Base-by-base conservation (phyloP, 2,888 invertebrate genomes). In the Drosophila buzzatii region DNA sequence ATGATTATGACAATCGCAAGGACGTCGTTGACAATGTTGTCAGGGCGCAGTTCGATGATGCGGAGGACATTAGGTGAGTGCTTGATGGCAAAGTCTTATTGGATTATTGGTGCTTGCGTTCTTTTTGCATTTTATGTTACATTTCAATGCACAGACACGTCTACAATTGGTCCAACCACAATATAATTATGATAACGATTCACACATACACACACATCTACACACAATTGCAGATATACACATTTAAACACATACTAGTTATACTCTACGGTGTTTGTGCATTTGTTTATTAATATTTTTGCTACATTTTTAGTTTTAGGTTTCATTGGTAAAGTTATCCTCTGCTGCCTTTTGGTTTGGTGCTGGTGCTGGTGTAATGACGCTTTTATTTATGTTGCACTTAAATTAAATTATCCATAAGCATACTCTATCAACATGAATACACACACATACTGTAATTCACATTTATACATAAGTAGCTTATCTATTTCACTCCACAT, bases 41-140 rank as follows among this genome's bases (percentile, higher is more conserved):
- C 23, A 67, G 79, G 76, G 73, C 81, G 61, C 85, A 81, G 62
- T 84, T 76, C 72, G 83, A 79, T 69, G 91, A 90, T 79, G 88
- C 85, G 71, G 92, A 91, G 76, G 92, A 92, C 71, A 82, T 91
- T 73, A 91, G 92, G 91, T 91, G 70, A 91, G 91, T 90, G 68
- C 47, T 70, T 52, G 61, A 63, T 64, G 68, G 45, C 68, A 60
- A 65, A 68, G 72, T 70, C 65, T 68, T 73, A 63, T 76, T 76
- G 79, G 81, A 70, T 78, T 74, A 81, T 68, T 61, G 79, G 74
- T 78, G 81, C 79, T 81, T 79, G 77, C 64, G 52, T 31, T 72
- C 69, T 68, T 64, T 81, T 82, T 80, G 72, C 81, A 79, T 85
- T 76, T 85, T 88, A 61, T 78, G 85, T 86, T 76, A 75, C 76